Conservation (phyloP, 2,888 invertebrate genomes). For the Stenodera caucasica region DNA sequence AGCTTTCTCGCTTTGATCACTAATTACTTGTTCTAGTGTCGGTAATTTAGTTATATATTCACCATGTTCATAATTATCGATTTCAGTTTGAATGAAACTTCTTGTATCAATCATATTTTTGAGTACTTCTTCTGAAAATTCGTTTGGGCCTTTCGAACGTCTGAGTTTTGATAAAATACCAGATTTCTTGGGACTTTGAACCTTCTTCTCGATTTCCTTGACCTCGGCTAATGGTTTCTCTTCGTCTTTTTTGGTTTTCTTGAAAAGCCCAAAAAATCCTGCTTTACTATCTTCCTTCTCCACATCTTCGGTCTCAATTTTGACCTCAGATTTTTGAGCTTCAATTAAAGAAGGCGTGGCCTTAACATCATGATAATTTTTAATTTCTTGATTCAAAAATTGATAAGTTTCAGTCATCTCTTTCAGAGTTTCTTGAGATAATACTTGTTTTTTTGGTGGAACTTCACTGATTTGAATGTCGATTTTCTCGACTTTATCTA, state of each 20-base stretch:
- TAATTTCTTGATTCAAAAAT: constrained; percentile 42
- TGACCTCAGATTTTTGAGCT: constrained; percentile 2
- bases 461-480: constrained; percentile 9
- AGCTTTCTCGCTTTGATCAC: constrained; percentile 7
- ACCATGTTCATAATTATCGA: constrained; percentile 44
- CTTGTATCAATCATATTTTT: constrained; percentile 21
- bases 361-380: constrained; percentile 32
- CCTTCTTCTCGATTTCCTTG: neutral
- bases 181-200: constrained; percentile 9
- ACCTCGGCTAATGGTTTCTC: constrained; percentile 1
- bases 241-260: constrained; percentile 29
- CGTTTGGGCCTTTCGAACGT: constrained; percentile 34
- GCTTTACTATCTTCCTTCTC: constrained; percentile 10
- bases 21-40: constrained; percentile 5
- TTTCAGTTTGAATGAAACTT: constrained; percentile 34
- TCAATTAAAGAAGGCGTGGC: constrained; percentile 19
- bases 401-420: constrained; percentile 36
- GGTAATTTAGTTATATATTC: constrained; percentile 24
- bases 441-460: constrained; percentile 3
- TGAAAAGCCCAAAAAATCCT: constrained; percentile 31
- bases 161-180: constrained; percentile 43
- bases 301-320: constrained; percentile 4
- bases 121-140: constrained; percentile 17
- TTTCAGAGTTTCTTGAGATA: constrained; percentile 27
- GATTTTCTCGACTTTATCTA: neutral